Evolutionary conservation across 2,113 vertebrate species (phyloP).

Genomic region (Eptatretus burgeri): DNA sequence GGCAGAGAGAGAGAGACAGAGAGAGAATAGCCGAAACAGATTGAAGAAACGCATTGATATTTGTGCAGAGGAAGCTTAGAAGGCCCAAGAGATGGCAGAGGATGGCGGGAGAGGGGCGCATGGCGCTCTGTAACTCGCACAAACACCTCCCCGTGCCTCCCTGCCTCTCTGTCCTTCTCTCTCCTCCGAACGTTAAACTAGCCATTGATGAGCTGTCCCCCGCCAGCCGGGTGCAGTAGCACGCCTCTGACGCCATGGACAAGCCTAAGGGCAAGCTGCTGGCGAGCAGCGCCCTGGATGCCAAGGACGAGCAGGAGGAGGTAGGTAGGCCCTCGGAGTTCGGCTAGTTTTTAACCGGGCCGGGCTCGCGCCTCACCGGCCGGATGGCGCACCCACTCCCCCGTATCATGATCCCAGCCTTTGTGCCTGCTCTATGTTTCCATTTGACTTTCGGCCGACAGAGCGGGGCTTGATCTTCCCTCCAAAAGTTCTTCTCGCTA

Average conservation of each 20-base stretch:
- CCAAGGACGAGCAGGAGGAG: conserved; percentile 86
- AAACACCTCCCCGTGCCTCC: conserved; percentile 1
- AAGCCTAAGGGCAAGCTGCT: conserved; percentile 44
- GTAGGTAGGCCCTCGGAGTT: conserved; percentile 14
- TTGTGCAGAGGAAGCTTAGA: too few species aligned
- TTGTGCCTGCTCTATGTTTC: too few species aligned
- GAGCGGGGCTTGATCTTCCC: too few species aligned
- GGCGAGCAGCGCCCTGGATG: conserved; percentile 51
- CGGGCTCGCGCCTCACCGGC: conserved; percentile 1
- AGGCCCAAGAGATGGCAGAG: too few species aligned
- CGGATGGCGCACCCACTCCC: not conserved
- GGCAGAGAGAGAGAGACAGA: too few species aligned
- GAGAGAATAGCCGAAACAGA: too few species aligned
- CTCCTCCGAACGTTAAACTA: not conserved
- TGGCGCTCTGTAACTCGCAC: not conserved
- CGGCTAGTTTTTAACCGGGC: conserved; percentile 4
- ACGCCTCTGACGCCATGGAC: conserved; percentile 26
- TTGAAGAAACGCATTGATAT: too few species aligned
- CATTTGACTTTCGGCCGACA: too few species aligned
- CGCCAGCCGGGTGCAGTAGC: not conserved
- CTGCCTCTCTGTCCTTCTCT: not conserved
- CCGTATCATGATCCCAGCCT: too few species aligned
- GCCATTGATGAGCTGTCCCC: not conserved
- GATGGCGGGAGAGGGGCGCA: too few species aligned
- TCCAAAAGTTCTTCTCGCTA: too few species aligned